Evolutionary conservation across 2,888 invertebrate genomes (phyloP).

Genomic region (Ectropis crepuscularia): DNA sequence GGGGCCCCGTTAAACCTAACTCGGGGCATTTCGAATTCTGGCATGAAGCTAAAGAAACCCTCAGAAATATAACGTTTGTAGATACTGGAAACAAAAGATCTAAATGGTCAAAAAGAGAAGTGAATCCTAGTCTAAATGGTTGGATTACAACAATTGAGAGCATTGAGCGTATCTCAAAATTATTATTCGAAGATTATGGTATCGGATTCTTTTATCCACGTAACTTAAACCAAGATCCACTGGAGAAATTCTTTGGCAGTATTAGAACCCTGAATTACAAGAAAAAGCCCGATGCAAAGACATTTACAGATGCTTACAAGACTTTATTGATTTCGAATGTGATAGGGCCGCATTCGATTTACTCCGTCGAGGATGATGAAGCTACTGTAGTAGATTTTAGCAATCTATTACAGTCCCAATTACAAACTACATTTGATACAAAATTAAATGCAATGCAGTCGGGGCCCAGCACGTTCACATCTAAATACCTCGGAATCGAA

Average conservation of each 20-base stretch:
- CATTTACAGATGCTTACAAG: background rate
- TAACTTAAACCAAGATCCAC: constrained; percentile 4
- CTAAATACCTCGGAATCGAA: too few species aligned
- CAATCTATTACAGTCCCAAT: too few species aligned
- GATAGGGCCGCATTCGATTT: background rate
- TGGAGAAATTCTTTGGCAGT: background rate
- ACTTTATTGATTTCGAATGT: background rate
- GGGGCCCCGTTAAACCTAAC: background rate
- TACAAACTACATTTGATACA: too few species aligned
- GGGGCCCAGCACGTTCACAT: too few species aligned
- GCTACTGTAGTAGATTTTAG: background rate
- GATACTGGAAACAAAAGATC: background rate
- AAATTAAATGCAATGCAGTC: too few species aligned
- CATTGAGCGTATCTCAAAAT: background rate
- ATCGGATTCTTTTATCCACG: constrained; percentile 3
- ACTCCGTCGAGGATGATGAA: background rate
- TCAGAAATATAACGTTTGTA: background rate
- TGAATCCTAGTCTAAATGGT: constrained; percentile 1
- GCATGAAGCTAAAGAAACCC: background rate
- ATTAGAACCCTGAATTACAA: background rate
- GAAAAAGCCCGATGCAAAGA: background rate
- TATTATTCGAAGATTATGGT: background rate
- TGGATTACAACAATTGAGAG: constrained; percentile 7
- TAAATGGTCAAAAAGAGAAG: background rate
- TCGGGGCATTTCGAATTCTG: background rate